Conservation (phyloP, 1,140 invertebrate genomes). For the Protaetia brevitarsis region DNA sequence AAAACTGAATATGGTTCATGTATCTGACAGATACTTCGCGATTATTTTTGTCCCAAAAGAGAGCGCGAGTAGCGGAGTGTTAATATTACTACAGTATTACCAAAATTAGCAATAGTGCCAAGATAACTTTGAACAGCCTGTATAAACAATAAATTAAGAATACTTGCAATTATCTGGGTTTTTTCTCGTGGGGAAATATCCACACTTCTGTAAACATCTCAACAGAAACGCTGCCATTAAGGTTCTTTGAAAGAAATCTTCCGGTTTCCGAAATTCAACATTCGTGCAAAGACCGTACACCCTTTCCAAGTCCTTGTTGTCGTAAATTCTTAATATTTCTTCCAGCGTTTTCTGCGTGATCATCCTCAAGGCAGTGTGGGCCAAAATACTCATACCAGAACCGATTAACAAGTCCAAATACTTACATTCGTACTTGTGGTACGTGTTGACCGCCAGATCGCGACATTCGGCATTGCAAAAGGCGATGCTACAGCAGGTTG, state of each 20-base stretch:
- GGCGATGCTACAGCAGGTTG: conserved; percentile 68
- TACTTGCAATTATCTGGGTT: conserved; percentile 31
- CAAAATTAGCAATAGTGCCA: too few relatives aligned
- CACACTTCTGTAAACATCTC: conserved; percentile 63
- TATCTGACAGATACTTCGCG: too few relatives aligned
- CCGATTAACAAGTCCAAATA: conserved; percentile 71
- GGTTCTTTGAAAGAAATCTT: conserved; percentile 74
- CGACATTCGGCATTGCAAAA: conserved; percentile 74
- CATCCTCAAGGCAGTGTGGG: conserved; percentile 71
- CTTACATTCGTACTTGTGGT: conserved; percentile 81
- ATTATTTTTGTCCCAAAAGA: too few relatives aligned
- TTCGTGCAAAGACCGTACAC: conserved; percentile 67
- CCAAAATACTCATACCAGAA: conserved; percentile 78
- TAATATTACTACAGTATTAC: too few relatives aligned
- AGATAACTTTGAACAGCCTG: too few relatives aligned
- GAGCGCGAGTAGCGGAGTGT: too few relatives aligned
- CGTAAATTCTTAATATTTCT: conserved; percentile 53
- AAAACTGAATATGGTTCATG: too few relatives aligned
- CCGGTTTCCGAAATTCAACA: conserved; percentile 56
- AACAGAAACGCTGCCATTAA: conserved; percentile 76
- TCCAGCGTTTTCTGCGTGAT: conserved; percentile 62
- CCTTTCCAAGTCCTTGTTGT: conserved; percentile 50
- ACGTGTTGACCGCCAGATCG: conserved; percentile 60
- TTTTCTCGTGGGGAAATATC: conserved; percentile 55
- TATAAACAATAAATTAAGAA: neutral